These are phyloP conservation scores for Drosophila virilis DNA, from an alignment of 1,140 invertebrate genomes.

Conservation along the genomic window DNA sequence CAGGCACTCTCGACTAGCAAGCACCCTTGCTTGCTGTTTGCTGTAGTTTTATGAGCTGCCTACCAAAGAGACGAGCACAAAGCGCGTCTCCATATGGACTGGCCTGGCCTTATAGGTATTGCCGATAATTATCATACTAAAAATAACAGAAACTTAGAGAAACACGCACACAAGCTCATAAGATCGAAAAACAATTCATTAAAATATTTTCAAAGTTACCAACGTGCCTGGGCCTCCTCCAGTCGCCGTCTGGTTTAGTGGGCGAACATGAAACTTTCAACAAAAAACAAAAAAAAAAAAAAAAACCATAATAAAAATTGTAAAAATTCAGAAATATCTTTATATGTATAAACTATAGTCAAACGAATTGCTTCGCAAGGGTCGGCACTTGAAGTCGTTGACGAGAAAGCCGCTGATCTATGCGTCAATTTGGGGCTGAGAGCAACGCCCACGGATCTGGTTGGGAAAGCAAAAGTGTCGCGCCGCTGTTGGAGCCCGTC, in stretches of 20 bases:
- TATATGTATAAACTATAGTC: neutral
- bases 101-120: slow-evolving; percentile 69
- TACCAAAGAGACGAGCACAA: slow-evolving; percentile 48
- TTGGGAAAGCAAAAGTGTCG: slow-evolving; percentile 36
- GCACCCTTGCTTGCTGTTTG: slow-evolving; percentile 20
- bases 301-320: neutral
- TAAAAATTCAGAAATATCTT: neutral
- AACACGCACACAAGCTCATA: neutral
- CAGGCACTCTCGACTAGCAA: no score
- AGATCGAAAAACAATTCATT: slow-evolving; percentile 60
- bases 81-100: slow-evolving; percentile 50
- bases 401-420: slow-evolving; percentile 12
- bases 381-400: slow-evolving; percentile 24
- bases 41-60: slow-evolving; percentile 49
- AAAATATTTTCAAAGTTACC: slow-evolving; percentile 22
- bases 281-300: slow-evolving; percentile 8
- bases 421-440: neutral
- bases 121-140: slow-evolving; percentile 79
- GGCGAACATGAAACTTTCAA: slow-evolving; percentile 46
- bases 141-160: slow-evolving; percentile 41
- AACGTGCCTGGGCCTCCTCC: slow-evolving; percentile 17
- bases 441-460: slow-evolving; percentile 10
- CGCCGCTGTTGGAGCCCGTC: neutral
- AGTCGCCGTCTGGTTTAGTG: slow-evolving; percentile 22
- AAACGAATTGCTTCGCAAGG: slow-evolving; percentile 21